Evolutionary conservation across 2,888 invertebrate genomes (phyloP), one percentile per base, ranked within the genome.

Genomic region (Eupithecia tripunctaria): DNA sequence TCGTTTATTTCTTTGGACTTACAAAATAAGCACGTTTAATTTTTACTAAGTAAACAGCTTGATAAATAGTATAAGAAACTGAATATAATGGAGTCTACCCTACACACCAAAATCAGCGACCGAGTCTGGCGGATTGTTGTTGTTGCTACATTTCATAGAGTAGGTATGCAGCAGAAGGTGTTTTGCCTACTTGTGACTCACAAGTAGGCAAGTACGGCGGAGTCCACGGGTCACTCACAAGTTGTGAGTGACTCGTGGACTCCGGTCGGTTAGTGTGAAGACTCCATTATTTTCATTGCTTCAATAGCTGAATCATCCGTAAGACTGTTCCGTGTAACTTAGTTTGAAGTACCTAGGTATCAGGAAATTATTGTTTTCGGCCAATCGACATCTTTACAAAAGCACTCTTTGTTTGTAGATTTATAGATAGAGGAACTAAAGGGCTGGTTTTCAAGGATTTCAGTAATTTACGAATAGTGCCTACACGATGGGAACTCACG

Each of bases 371-470:
- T 29, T 29, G n/a, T n/a, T n/a, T 2, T 29, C 18, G 60, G 29
- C 25, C 21, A 60, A 27, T 29, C 18, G 18, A 15, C 2, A 29
- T 60, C 15, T 29, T 60, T 29, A 60, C 29, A 60, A 60, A 59
- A 18, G 60, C 29, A 59, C 29, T 41, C 25, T 51, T 56, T 64
- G 56, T 47, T 63, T 47, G 29, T 51, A 21, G 21, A 21, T 51
- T 21, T 14, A 10, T 56, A 25, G 25, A 56, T 56, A 56, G 21
- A 56, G 56, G 56, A 56, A 56, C 56, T 56, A 3, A 21, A 56
- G 51, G 56, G 56, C 56, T 56, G 2, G 25, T 25, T 56, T 56
- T 56, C 25, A 56, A 56, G 56, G 56, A 56, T 14, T 56, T 56
- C 4, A 56, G 2, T 51, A 51, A 51, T 25, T 56, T 25, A 25